Evolutionary conservation across 2,113 vertebrate genomes (phyloP), one percentile per base, ranked within the genome.

Genomic region (Clarias macrocephalus): DNA sequence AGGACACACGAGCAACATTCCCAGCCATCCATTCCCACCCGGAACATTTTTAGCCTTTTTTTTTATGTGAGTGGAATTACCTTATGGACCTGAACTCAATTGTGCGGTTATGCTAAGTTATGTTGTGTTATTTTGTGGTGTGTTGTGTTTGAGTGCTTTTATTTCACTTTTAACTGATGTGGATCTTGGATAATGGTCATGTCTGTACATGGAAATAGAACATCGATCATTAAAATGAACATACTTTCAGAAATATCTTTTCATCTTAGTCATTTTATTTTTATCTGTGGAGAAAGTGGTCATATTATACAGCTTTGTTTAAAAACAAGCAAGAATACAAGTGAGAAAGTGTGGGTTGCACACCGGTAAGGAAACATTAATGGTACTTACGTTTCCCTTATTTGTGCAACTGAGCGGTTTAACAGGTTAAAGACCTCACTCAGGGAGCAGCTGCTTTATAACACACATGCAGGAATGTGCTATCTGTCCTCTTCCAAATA

Each of bases 191-290:
- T 62, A 59, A 63, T 63, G 80, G 80, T 82, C 21, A 37, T 42
- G 30, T 42, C 37, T 82, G 60, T 25, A n/a, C 21, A 65, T 63
- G 62, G 80, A 82, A 82, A 25, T 65, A 52, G 23, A 66, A 66
- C 21, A 16, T 52, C 9, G 75, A 18, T 54, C 48, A 54, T 54
- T 77, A 54, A 75, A 77, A 54, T 66, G 21, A 65, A 82, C 66
- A 52, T 52, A 18, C 80, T 82, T 48, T 15, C 75, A 77, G 25
- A n/a, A 77, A 77, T 16, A 28, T 77, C 73, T 77, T 18, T 75
- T 21, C 33, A 25, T 52, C 8, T 33, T 15, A 63, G 13, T 28
- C 25, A 3, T 63, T 63, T 80, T 3, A 48, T 80, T 59, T 59
- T 11, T 18, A 28, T 80, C 76, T 56, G 76, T 9, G 28, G 8